Evolutionary conservation across 1,140 invertebrate species (phyloP), one percentile per base, ranked within the genome.

Genomic region (Apolygus lucorum): DNA sequence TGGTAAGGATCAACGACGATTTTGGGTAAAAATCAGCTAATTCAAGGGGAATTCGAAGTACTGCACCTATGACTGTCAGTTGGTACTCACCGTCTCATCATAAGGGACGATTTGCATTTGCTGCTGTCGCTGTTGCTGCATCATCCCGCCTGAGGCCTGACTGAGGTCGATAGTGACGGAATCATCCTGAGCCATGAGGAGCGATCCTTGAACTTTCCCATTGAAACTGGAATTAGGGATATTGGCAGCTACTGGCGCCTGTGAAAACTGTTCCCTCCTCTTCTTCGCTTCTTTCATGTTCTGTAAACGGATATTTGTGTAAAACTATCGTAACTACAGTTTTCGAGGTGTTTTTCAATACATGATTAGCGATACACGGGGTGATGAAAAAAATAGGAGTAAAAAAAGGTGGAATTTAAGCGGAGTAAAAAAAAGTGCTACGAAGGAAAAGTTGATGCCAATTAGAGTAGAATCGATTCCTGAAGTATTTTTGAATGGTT

Each of bases 201-300:
- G 81, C 8, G 86, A 87, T 21, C 85, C 84, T 77, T 87, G 84
- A 66, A 79, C 76, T 75, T 85, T 86, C 21, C 89, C 86, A 21
- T 89, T 86, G 63, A 84, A 82, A 71, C 90, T 85, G 29, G 85
- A 84, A 1, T 90, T 86, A n/a, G 90, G 88, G 22, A 91, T 78
- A 54, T 86, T 84, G n/a, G 85, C 82, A 8, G 86, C 83, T 17
- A 89, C 80, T 70, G 82, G 82, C 34, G 87, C 88, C 79, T 90
- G 88, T 52, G 94, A 93, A 79, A 98, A 99, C 75, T 98, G 93
- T 78, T 99, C 95, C 73, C 95, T 83, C 76, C 96, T 85, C 70
- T 81, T 88, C 78, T 96, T 95, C 77, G 99, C 95, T 75, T 96
- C 91, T 79, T 95, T 96, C 78, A 99, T 83, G 83, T 98, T 99